Evolutionary conservation across 2,797 vertebrate genomes (phyloP), one percentile per base, ranked within the genome.

Genomic region (Melanotaenia trifasciata): DNA sequence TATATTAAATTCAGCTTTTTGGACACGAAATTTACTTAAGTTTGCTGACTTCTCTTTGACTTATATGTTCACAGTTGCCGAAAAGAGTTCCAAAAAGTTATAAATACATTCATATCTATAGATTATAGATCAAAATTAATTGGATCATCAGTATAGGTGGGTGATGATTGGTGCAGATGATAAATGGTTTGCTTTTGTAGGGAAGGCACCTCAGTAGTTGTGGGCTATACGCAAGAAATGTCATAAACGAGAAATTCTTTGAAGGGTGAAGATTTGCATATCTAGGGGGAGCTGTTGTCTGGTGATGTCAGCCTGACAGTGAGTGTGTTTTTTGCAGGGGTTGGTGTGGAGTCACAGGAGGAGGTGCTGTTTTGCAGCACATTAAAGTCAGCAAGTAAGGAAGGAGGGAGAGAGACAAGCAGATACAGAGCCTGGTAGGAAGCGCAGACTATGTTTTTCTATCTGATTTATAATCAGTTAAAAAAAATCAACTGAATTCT

Each of bases 241-340:
- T 50, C 45, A n/a, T 22, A 50, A 50, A 53, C 26, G 50, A 54
- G 53, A 28, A 14, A 53, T 45, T 40, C 0, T 24, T 74, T 43
- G 57, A 81, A 38, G 53, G 64, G 56, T 68, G 79, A 70, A 71
- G 84, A 80, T 82, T 76, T n/a, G 0, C 70, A 71, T 74, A 79
- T 82, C 80, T 87, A 89, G 88, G 84, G 89, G 91, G 92, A 87
- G 91, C 90, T 89, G 74, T 91, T 86, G 85, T 74, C 84, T 84
- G 86, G 69, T 84, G 87, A 87, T 87, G 84, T 82, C 81, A 88
- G 75, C 66, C 79, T 65, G 72, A 76, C 64, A 4, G 76, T 45
- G 58, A 4, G 74, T 51, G 60, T 67, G 47, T 58, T 67, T 78
- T 67, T 81, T 82, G 30, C 59, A 79, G 47, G 50, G 68, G 36